Evolutionary conservation across 2,797 vertebrate species (phyloP).

Genomic region (Serranus cabrilla): DNA sequence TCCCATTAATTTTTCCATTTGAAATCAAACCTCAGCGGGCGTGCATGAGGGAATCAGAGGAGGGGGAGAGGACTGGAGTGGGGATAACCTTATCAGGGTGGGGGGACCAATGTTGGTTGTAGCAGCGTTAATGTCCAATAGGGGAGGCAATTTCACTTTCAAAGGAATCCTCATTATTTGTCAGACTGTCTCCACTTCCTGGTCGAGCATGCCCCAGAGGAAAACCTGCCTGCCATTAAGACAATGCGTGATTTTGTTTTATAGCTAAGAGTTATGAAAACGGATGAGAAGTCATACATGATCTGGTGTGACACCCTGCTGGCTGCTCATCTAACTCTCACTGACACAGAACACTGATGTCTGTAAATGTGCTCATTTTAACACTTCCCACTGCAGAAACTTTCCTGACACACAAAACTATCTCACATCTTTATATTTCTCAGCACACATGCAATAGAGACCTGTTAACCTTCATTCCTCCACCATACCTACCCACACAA

Average conservation of each 20-base stretch:
- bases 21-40: constrained; percentile 86
- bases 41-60: constrained; percentile 71
- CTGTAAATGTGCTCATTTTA: constrained; percentile 2
- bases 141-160: constrained; percentile 84
- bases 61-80: constrained; percentile 64
- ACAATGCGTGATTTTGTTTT: constrained; percentile 15
- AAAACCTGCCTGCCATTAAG: constrained; percentile 37
- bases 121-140: constrained; percentile 82
- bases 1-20: constrained; percentile 92
- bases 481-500: constrained; percentile 57
- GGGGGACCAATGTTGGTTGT: constrained; percentile 65
- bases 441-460: constrained; percentile 17
- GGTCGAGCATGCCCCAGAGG: constrained; percentile 12
- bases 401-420: constrained; percentile 13
- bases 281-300: background rate
- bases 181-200: constrained; percentile 30
- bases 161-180: constrained; percentile 65
- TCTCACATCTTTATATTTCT: constrained; percentile 46
- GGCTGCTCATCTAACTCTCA: background rate
- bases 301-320: background rate
- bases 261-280: constrained; percentile 7
- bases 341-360: background rate
- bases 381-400: constrained; percentile 31
- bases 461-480: constrained; percentile 54
- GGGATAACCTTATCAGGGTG: constrained; percentile 67